Evolutionary conservation across 1,140 invertebrate genomes (phyloP).

Genomic region (Notospermus geniculatus): DNA sequence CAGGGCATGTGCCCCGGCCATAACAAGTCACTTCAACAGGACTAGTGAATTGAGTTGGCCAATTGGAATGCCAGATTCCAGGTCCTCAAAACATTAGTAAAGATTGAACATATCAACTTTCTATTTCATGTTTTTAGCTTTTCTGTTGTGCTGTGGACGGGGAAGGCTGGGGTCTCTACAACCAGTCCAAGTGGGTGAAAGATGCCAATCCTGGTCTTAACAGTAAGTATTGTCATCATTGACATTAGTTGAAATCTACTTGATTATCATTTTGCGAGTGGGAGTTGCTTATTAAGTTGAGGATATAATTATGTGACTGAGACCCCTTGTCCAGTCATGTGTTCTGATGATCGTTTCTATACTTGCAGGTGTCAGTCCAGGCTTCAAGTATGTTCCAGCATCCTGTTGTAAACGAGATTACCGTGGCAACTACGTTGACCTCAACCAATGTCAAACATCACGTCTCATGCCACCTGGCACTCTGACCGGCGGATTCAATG

Average conservation of each 20-base stretch:
- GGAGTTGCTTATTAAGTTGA: too few species aligned
- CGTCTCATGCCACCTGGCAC: conserved; percentile 3
- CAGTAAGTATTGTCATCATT: background rate
- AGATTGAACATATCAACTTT: too few species aligned
- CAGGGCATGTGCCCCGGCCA: too few species aligned
- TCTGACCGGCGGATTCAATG: background rate
- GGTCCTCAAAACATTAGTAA: too few species aligned
- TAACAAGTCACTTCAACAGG: too few species aligned
- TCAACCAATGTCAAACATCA: background rate
- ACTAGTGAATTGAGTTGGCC: too few species aligned
- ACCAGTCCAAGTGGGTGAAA: conserved; percentile 4
- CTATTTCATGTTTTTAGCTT: conserved; percentile 1
- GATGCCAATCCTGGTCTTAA: background rate
- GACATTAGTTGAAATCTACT: too few species aligned
- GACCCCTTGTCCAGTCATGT: too few species aligned
- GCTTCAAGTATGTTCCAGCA: background rate
- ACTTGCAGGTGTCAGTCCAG: conserved; percentile 1
- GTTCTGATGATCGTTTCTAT: too few species aligned
- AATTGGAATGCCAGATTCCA: too few species aligned
- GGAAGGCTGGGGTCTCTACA: conserved; percentile 4
- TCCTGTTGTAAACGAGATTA: conserved; percentile 1
- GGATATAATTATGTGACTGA: too few species aligned
- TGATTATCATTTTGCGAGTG: too few species aligned
- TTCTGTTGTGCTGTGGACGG: background rate
- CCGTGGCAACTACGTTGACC: background rate